Percentiles rank a stretch among this genome's conserved stretches.
These are phyloP conservation scores for Chymomyza procnemis DNA, from an alignment of 2,888 invertebrate genomes.

Conservation along the genomic window DNA sequence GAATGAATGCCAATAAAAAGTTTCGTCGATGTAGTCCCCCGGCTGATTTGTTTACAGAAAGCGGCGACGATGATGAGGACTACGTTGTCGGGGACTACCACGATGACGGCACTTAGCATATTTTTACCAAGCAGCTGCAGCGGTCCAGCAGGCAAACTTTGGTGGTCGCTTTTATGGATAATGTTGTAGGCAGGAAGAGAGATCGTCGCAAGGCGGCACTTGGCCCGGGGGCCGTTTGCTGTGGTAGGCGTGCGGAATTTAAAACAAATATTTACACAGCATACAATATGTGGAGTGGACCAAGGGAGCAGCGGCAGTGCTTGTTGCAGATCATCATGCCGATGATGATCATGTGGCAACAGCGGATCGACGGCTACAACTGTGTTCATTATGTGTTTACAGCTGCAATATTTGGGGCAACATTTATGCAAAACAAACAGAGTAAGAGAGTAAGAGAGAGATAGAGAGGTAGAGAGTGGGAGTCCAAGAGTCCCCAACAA, in stretches of 20 bases:
- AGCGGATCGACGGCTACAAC: conserved; percentile 16
- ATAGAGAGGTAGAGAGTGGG: too few relatives aligned
- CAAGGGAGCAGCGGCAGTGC: conserved; percentile 1
- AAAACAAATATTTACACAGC: conserved; percentile 68
- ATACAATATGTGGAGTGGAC: not conserved
- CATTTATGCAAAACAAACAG: conserved; percentile 74
- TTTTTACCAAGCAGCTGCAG: conserved; percentile 60
- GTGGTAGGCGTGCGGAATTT: conserved; percentile 61
- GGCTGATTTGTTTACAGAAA: conserved; percentile 61
- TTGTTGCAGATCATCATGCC: conserved; percentile 30
- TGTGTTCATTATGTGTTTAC: conserved; percentile 63
- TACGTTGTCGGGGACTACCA: conserved; percentile 17
- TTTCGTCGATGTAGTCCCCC: conserved; percentile 51
- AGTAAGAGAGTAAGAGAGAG: not conserved
- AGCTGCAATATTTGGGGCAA: conserved; percentile 74
- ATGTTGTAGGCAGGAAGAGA: conserved; percentile 12
- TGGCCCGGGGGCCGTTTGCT: conserved; percentile 28
- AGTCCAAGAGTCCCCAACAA: not conserved
- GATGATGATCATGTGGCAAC: conserved; percentile 16
- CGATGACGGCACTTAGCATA: conserved; percentile 58
- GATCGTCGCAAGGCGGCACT: not conserved
- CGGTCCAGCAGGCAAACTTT: conserved; percentile 37
- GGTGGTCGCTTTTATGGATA: conserved; percentile 48
- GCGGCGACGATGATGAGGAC: conserved; percentile 30
- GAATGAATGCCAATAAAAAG: conserved; percentile 58